Base-by-base conservation (phyloP, 2,888 invertebrate genomes). In the Notocelia uddmanniana region DNA sequence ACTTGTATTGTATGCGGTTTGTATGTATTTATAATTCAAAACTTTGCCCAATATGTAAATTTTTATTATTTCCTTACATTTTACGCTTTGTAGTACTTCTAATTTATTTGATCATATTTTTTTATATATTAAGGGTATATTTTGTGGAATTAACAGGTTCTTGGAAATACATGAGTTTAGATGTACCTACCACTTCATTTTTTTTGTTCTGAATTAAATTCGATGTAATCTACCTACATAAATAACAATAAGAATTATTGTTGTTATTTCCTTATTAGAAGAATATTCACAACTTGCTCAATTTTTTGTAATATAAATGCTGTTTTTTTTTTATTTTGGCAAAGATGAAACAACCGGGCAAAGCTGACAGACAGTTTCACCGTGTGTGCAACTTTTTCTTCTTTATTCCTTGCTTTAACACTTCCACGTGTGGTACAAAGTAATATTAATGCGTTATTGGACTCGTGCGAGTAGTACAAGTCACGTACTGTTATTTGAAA, bases 381-480 rank as follows among this genome's bases (percentile, higher is more conserved):
- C 2, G 13, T 62, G 18, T 21, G n/a, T 71, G 79, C 71, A 75
- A 76, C 77, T 31, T 15, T 10, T 23, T 15, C 45, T 55, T 21
- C 31, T 21, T n/a, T 21, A 19, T 57, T 31, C 19, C 21, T 3
- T 55, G 31, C 19, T 50, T 70, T 26, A 37, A 41, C 52, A 55
- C 41, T 37, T 63, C 19, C 23, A 64, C 54, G 66, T 80, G 88
- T 86, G 89, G 91, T 91, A 91, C 91, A 91, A 91, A 91, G 80
- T 90, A 89, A 87, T 83, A 78, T 81, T 85, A 83, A 78, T 50
- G 41, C 41, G 19, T 62, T 31, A 57, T 57, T 57, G 45, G 66
- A 72, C 54, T 62, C 72, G 58, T 34, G 66, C 37, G 66, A 55
- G 73, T 70, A 76, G 73, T 74, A 69, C 59, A 69, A 64, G 54